Percentiles rank a stretch among this genome's conserved stretches.
Conservation (phyloP, 2,888 invertebrate species). For the Lithophane socia region DNA sequence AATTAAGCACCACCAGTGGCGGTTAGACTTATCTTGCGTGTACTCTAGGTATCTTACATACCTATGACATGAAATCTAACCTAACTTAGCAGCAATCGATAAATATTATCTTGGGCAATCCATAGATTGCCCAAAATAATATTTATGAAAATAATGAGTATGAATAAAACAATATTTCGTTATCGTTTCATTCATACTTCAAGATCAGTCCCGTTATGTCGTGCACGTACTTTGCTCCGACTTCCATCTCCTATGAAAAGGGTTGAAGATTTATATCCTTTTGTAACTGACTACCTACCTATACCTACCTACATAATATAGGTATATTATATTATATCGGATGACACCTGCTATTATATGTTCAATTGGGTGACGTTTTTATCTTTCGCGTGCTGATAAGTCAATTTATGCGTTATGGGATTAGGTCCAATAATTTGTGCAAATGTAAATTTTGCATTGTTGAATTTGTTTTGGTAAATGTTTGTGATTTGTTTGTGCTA, state of each 20-base stretch:
- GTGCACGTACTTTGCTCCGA: constrained; percentile 62
- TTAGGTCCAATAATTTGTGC: constrained; percentile 56
- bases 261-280: constrained; percentile 74
- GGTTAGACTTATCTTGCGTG: too few species aligned
- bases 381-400: constrained; percentile 62
- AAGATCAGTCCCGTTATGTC: constrained; percentile 42
- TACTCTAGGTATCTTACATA: too few species aligned
- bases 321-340: constrained; percentile 67
- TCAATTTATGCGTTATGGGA: constrained; percentile 64
- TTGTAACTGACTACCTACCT: constrained; percentile 61
- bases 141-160: too few species aligned
- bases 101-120: too few species aligned
- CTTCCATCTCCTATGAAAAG: constrained; percentile 72
- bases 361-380: constrained; percentile 69
- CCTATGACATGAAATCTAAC: too few species aligned
- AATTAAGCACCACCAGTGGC: too few species aligned
- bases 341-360: constrained; percentile 70
- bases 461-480: constrained; percentile 32
- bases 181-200: constrained; percentile 44
- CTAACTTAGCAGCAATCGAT: too few species aligned
- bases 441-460: constrained; percentile 42
- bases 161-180: too few species aligned
- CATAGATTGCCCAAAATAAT: too few species aligned
- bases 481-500: constrained; percentile 18
- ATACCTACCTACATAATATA: constrained; percentile 14